Evolutionary conservation across 2,888 invertebrate species (phyloP).

Genomic region (Ischnura elegans): DNA sequence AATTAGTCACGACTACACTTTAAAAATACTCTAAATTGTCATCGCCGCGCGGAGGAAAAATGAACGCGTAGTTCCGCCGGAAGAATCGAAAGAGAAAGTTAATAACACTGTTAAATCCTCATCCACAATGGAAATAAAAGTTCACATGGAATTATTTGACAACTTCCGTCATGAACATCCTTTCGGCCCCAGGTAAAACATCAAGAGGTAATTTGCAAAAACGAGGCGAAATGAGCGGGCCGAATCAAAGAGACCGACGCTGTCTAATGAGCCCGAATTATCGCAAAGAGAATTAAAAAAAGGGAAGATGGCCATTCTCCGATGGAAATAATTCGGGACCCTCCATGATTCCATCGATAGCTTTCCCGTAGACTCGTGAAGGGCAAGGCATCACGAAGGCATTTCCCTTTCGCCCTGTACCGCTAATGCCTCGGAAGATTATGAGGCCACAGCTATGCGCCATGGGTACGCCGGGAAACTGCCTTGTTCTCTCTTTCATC

Average conservation of each 20-base stretch:
- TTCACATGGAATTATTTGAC: not conserved
- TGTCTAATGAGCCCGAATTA: conserved; percentile 4
- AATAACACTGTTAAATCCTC: not conserved
- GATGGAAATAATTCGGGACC: conserved; percentile 35
- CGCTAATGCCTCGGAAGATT: conserved; percentile 26
- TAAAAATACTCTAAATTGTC: not conserved
- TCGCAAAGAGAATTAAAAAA: conserved; percentile 1
- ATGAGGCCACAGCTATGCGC: not conserved
- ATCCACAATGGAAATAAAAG: not conserved
- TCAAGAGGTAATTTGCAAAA: not conserved
- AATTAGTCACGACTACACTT: not conserved
- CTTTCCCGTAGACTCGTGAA: not conserved
- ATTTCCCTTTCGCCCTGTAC: conserved; percentile 26
- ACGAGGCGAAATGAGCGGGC: not conserved
- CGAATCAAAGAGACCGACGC: not conserved
- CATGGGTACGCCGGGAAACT: not conserved
- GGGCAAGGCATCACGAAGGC: not conserved
- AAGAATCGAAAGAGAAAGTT: not conserved
- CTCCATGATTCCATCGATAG: not conserved
- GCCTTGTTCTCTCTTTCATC: conserved; percentile 15
- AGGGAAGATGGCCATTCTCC: not conserved
- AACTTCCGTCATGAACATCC: not conserved
- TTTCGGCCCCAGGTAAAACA: not conserved
- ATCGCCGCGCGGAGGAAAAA: not conserved
- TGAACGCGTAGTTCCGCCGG: not conserved